These are phyloP conservation scores for Diplazon laetatorius DNA, from an alignment of 2,888 invertebrate genomes.

Conservation along the genomic window DNA sequence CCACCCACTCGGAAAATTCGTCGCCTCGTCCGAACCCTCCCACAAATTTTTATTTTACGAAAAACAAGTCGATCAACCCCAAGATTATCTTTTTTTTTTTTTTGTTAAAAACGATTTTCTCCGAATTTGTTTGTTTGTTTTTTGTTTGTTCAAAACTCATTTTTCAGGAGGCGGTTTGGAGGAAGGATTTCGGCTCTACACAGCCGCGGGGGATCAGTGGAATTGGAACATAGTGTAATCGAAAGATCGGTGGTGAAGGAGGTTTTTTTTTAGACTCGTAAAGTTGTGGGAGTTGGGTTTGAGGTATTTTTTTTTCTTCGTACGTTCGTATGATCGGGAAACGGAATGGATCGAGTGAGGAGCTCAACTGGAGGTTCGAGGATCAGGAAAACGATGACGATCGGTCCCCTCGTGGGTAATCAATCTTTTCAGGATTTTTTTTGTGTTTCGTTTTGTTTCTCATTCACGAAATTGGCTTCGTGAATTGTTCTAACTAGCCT, in stretches of 20 bases:
- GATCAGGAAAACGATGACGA: neutral
- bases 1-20: slow-evolving; percentile 39
- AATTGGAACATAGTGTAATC: neutral
- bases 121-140: slow-evolving; percentile 18
- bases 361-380: slow-evolving; percentile 21
- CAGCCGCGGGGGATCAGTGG: neutral
- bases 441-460: neutral
- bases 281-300: no score
- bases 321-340: neutral
- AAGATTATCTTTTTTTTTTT: slow-evolving; percentile 12
- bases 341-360: neutral
- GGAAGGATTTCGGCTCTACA: neutral
- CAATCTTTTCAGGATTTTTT: slow-evolving; percentile 11
- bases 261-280: neutral
- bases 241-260: neutral
- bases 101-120: neutral
- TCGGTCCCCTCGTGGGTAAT: slow-evolving; percentile 6
- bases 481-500: slow-evolving; percentile 75
- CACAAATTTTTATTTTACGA: slow-evolving; percentile 6
- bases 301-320: no score
- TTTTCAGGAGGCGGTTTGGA: neutral
- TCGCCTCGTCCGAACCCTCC: slow-evolving; percentile 45
- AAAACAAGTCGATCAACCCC: neutral
- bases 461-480: slow-evolving; percentile 30
- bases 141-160: no score